These are phyloP conservation scores for Crossaster papposus DNA, from an alignment of 53 echinoderm and acorn worm species.

Conservation along the genomic window DNA sequence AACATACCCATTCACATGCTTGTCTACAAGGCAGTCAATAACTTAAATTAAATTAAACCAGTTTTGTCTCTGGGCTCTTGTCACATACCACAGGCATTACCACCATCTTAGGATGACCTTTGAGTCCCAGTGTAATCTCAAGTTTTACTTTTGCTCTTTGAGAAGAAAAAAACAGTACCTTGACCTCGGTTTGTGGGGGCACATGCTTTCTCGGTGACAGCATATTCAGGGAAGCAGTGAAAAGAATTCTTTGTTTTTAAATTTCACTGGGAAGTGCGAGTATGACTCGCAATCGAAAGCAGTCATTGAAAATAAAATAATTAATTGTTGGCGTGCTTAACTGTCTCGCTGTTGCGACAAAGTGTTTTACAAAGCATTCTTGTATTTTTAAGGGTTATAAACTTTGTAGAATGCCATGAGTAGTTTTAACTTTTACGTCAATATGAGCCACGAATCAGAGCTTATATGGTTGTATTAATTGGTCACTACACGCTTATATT, in stretches of 20 bases:
- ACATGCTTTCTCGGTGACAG: constrained; percentile 32
- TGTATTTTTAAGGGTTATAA: no score
- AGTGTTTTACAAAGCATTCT: no score
- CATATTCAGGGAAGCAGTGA: background rate
- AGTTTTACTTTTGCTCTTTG: constrained; percentile 13
- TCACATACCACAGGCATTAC: constrained; percentile 23
- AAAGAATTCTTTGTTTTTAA: constrained; percentile 24
- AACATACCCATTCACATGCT: background rate
- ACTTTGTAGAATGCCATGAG: no score
- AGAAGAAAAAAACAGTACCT: background rate
- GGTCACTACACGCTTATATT: no score
- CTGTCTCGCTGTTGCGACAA: background rate
- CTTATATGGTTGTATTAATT: no score
- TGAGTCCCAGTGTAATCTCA: constrained; percentile 17
- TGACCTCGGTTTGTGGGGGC: constrained; percentile 29
- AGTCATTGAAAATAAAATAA: background rate
- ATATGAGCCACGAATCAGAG: no score
- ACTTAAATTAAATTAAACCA: background rate
- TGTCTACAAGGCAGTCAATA: background rate
- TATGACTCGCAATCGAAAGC: background rate
- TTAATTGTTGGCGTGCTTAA: background rate
- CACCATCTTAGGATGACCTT: constrained; percentile 4
- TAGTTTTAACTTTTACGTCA: no score
- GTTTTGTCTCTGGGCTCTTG: background rate
- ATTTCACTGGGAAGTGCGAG: background rate